Conservation (phyloP, 1,140 invertebrate species). For the Apis cerana region DNA sequence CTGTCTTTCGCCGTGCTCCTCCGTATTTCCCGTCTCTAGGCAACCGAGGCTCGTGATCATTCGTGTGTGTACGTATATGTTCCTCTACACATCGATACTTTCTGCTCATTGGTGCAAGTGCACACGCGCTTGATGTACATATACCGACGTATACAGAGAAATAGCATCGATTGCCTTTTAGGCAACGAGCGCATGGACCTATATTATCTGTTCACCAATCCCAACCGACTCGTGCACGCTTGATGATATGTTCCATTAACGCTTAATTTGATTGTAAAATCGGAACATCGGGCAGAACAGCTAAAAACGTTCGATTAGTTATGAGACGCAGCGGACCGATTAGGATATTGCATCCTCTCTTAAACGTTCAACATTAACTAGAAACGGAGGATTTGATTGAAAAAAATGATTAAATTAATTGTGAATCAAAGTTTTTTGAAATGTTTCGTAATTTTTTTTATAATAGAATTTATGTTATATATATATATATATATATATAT, state of each 20-base stretch:
- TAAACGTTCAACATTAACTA: background rate
- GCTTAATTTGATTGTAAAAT: constrained; percentile 47
- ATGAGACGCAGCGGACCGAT: background rate
- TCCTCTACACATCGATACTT: background rate
- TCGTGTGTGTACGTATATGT: background rate
- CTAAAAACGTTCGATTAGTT: constrained; percentile 21
- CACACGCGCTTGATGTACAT: constrained; percentile 1
- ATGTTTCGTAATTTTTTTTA: too few relatives aligned
- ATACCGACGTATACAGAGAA: constrained; percentile 18
- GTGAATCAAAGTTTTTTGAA: background rate
- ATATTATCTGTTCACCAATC: constrained; percentile 41
- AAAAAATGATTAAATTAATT: background rate
- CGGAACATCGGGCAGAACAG: background rate
- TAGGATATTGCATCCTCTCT: background rate
- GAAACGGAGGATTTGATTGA: background rate
- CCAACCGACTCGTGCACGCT: constrained; percentile 20
- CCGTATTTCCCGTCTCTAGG: constrained; percentile 61
- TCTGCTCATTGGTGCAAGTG: background rate
- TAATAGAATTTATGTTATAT: background rate
- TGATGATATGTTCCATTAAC: constrained; percentile 47
- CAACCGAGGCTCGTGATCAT: constrained; percentile 46
- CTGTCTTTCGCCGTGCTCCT: constrained; percentile 36
- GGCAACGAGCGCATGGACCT: constrained; percentile 34
- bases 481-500: too few relatives aligned
- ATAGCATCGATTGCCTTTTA: constrained; percentile 57